Base-by-base conservation (phyloP, 2,113 vertebrate genomes). In the Halichoerus grypus region DNA sequence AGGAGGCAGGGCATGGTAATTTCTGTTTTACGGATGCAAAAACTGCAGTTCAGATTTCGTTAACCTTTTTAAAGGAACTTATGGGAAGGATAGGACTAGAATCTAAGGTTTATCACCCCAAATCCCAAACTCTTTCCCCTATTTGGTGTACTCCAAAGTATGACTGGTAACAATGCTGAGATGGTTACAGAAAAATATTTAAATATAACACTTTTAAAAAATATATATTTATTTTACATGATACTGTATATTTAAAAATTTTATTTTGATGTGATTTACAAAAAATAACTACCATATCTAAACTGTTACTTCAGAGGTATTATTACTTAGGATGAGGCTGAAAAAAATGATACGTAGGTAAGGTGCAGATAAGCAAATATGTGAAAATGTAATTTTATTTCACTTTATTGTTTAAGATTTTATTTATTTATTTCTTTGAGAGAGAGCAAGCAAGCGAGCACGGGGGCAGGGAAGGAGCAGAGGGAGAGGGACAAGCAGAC, bases 191-290 rank as follows among this genome's bases (percentile, higher is more conserved):
- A 61, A 74, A 76, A 89, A 91, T 83, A 3, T 42, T 76, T 79
- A n/a, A 55, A 82, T n/a, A 36, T 46, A 46, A 46, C 46, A 46
- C 46, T 46, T 46, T 46, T 9, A 9, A 46, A 5, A 93, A 61
- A 82, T 71, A 72, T 72, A 7, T 31, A 49, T 57, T 51, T 90
- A 57, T 59, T 91, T 79, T 74, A 90, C 14, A 86, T 55, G 72
- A 39, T 51, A 65, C 21, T 87, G 8, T 49, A 71, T 55, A 72
- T 71, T 84, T 89, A 46, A n/a, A 59, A 24, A 1, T 84, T 84
- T 76, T 80, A 97, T 91, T 95, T 88, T 85, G 39, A 95, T 59
- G 18, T 87, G 53, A 80, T 39, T 91, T 95, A 55, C 72, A 79
- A 87, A 85, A 94, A 93, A 55, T 67, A 72, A 85, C 9, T 33